Evolutionary conservation across 2,888 invertebrate species (phyloP).

Genomic region (Drosophila nr. fundita): DNA sequence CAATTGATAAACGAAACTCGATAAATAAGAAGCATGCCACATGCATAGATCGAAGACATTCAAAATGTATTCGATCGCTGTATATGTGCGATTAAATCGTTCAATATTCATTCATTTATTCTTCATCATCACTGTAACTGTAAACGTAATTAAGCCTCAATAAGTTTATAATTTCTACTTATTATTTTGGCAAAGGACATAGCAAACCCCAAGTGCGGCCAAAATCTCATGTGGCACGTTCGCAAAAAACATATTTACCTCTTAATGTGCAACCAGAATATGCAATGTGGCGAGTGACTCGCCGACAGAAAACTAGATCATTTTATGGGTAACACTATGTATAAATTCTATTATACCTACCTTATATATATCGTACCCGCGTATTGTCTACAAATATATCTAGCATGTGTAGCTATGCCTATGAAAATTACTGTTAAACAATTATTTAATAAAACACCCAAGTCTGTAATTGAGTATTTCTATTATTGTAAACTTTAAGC

Average conservation of each 20-base stretch:
- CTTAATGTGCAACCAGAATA: conserved; percentile 72
- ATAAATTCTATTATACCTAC: conserved; percentile 44
- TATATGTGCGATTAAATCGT: conserved; percentile 16
- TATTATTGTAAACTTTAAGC: background rate
- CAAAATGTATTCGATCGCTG: conserved; percentile 35
- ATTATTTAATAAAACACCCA: conserved; percentile 70
- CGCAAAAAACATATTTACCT: conserved; percentile 71
- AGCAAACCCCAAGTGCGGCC: conserved; percentile 58
- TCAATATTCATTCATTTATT: conserved; percentile 6
- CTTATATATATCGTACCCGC: conserved; percentile 27
- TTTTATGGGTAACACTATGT: conserved; percentile 51
- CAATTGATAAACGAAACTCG: conserved; percentile 37
- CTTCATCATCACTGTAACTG: conserved; percentile 17
- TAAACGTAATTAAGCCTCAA: conserved; percentile 11
- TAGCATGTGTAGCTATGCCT: conserved; percentile 52
- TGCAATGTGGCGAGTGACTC: conserved; percentile 54
- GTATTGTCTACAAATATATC: conserved; percentile 46
- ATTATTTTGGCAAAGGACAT: conserved; percentile 53
- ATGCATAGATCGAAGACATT: conserved; percentile 23
- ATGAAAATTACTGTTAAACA: conserved; percentile 67
- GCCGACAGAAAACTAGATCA: conserved; percentile 46
- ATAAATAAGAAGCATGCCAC: conserved; percentile 7
- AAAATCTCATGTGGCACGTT: conserved; percentile 65
- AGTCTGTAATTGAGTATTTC: conserved; percentile 64
- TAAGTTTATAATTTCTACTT: conserved; percentile 12